Evolutionary conservation across 2,113 vertebrate species (phyloP).

Genomic region (Labeo catla): DNA sequence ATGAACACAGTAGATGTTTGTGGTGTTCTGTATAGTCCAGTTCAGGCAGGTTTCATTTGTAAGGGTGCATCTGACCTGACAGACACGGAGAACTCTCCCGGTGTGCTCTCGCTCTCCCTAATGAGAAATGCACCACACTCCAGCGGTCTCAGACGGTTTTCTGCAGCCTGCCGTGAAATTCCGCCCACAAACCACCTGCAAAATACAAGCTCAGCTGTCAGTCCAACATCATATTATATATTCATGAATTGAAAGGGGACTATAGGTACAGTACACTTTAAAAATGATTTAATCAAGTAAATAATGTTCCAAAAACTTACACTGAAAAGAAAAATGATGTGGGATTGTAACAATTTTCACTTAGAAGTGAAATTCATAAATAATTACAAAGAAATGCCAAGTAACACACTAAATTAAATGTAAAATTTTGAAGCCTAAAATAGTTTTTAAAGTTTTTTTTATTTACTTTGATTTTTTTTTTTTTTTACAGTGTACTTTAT

Average conservation of each 20-base stretch:
- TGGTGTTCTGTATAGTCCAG: neutral
- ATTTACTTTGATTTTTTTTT: too few species aligned
- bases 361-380: neutral
- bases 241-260: neutral
- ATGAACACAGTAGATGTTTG: neutral
- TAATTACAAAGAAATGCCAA: too few species aligned
- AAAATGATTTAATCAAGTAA: neutral
- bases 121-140: constrained; percentile 88
- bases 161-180: constrained; percentile 86
- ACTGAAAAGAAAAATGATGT: too few species aligned
- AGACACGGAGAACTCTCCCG: constrained; percentile 92
- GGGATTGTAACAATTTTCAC: neutral
- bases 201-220: constrained; percentile 25
- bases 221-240: neutral
- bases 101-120: constrained; percentile 90
- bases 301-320: neutral
- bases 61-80: constrained; percentile 82
- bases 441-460: too few species aligned
- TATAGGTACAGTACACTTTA: neutral
- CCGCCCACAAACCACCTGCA: constrained; percentile 89
- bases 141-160: constrained; percentile 80
- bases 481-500: too few species aligned
- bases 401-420: neutral
- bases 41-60: constrained; percentile 23
- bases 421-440: neutral